A percentile compares a stretch with the other conserved stretches of the same genome.
Evolutionary conservation across 2,888 invertebrate genomes (phyloP).

Genomic region (Myopa testacea): DNA sequence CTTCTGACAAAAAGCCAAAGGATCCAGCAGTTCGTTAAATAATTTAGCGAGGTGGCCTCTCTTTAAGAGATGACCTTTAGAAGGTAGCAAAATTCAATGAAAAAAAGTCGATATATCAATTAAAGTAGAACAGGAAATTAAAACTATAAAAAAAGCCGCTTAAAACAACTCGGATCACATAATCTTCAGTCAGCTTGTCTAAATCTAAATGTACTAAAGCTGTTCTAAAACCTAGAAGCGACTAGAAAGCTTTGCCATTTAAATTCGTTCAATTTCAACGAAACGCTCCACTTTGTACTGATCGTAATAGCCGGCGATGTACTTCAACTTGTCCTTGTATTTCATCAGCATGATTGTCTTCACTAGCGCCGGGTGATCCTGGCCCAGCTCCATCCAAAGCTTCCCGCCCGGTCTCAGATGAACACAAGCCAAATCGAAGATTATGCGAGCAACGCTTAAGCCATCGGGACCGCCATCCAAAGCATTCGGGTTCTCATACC

Average conservation of each 20-base stretch:
- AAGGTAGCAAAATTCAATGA: no score
- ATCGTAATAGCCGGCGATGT: conserved; percentile 69
- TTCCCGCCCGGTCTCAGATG: conserved; percentile 69
- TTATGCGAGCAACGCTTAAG: conserved; percentile 71
- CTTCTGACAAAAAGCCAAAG: no score
- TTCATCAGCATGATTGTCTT: conserved; percentile 67
- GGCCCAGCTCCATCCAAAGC: conserved; percentile 73
- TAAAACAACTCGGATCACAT: no score
- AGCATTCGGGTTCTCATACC: conserved; percentile 76
- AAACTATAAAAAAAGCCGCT: no score
- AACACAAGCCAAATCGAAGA: conserved; percentile 70
- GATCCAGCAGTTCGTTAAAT: no score
- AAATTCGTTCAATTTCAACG: conserved; percentile 70
- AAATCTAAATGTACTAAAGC: no score
- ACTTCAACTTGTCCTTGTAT: conserved; percentile 64
- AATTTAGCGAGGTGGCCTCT: no score
- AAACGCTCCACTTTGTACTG: conserved; percentile 72
- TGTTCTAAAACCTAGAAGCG: not conserved
- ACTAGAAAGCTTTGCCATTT: conserved; percentile 38
- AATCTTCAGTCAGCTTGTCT: no score
- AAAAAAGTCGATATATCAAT: no score
- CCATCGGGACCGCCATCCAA: conserved; percentile 77
- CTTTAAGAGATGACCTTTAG: no score
- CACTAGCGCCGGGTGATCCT: conserved; percentile 70
- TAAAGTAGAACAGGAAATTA: no score